phyloP scores from a whole-genome alignment of 2,797 vertebrate genomes.

The Sardinella longiceps region DNA sequence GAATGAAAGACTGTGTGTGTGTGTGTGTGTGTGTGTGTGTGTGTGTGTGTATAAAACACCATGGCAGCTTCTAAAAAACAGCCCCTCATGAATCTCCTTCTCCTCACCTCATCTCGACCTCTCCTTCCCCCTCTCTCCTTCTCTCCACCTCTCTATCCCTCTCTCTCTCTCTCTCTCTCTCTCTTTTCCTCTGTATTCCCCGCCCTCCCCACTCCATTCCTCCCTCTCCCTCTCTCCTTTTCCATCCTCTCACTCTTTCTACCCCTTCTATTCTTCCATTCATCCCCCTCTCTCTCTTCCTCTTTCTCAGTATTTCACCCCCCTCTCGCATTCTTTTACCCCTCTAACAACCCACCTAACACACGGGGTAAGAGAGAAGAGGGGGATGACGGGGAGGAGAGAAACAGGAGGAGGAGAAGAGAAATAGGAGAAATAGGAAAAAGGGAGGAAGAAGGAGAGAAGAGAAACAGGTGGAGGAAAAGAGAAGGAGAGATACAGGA shows the following conservation, averaged over 20 bases:
- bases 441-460: no score
- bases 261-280: no score
- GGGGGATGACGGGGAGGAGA: not conserved
- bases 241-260: no score
- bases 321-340: no score
- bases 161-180: not conserved
- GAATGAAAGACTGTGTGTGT: not conserved
- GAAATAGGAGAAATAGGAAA: not conserved
- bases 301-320: no score
- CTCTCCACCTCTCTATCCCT: constrained; percentile 38
- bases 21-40: not conserved
- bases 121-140: constrained; percentile 7
- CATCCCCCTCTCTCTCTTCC: no score
- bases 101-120: constrained; percentile 11
- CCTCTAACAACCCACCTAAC: no score
- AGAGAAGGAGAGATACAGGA: not conserved
- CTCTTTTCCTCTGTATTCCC: not conserved
- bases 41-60: not conserved
- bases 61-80: constrained; percentile 57
- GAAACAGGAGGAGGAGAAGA: not conserved
- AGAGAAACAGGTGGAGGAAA: not conserved
- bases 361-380: no score
- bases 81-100: constrained; percentile 22
- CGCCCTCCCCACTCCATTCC: no score
- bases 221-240: no score